A percentile compares a stretch with the other conserved stretches of the same genome.
Evolutionary conservation across 2,888 invertebrate species (phyloP).

Genomic region (Eupithecia tripunctaria): DNA sequence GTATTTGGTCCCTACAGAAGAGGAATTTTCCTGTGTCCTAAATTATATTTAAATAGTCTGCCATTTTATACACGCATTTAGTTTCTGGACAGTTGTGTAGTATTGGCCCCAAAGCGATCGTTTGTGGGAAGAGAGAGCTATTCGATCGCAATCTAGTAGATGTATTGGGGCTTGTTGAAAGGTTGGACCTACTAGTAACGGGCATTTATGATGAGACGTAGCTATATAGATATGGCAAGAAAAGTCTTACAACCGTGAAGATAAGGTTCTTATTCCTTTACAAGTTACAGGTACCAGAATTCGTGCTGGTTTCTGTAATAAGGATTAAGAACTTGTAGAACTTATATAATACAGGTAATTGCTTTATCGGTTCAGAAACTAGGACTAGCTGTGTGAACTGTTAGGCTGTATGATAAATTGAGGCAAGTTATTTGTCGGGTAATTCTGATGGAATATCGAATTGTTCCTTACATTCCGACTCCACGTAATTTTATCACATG

Average conservation of each 20-base stretch:
- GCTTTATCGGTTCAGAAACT: constrained; percentile 13
- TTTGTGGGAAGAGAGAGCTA: not conserved
- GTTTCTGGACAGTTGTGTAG: not conserved
- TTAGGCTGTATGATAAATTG: not conserved
- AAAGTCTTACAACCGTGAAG: not conserved
- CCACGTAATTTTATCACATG: not conserved
- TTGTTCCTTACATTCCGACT: too few relatives aligned
- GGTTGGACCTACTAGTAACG: not conserved
- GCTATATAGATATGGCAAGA: not conserved
- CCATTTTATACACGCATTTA: not conserved
- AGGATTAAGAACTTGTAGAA: constrained; percentile 9
- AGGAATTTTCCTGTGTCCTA: not conserved
- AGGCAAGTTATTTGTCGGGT: not conserved
- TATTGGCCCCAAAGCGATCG: not conserved
- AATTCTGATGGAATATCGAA: not conserved
- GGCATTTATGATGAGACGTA: not conserved
- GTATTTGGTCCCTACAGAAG: not conserved
- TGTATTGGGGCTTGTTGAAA: constrained; percentile 1
- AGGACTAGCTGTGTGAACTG: not conserved
- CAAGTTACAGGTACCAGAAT: not conserved
- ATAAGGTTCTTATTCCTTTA: not conserved
- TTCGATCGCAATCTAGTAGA: constrained; percentile 6
- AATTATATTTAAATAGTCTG: not conserved
- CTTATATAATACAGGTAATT: constrained; percentile 9
- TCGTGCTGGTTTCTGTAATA: not conserved